Conservation (phyloP, 2,113 vertebrate genomes). For the Cacatua alba region DNA sequence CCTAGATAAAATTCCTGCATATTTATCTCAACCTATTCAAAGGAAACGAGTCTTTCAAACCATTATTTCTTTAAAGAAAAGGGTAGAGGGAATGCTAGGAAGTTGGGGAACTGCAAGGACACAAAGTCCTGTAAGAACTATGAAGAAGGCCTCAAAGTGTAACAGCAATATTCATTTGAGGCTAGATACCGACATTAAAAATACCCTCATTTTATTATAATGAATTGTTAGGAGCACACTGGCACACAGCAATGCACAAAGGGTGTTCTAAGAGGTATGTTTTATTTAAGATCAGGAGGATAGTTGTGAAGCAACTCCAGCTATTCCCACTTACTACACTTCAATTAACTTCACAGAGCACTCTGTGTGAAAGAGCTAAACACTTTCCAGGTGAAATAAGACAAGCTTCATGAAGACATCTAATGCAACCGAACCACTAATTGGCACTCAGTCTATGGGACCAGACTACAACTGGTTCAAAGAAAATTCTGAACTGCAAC, state of each 20-base stretch:
- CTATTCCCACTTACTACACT: background rate
- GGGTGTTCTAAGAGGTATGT: background rate
- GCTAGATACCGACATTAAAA: background rate
- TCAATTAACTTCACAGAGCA: background rate
- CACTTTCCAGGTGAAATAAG: background rate
- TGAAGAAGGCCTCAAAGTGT: background rate
- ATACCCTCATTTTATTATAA: background rate
- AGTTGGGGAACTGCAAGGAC: background rate
- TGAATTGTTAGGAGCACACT: background rate
- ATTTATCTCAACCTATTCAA: background rate
- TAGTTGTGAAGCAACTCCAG: background rate
- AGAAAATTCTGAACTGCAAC: background rate
- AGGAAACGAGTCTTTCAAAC: background rate
- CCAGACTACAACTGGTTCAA: background rate
- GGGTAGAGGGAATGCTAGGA: fast-evolving
- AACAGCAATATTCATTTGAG: background rate
- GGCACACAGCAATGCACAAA: background rate
- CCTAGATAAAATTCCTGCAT: background rate
- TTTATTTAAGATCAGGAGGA: background rate
- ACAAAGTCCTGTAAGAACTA: background rate
- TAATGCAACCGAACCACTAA: background rate
- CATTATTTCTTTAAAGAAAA: background rate
- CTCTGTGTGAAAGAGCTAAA: background rate
- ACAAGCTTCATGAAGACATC: background rate
- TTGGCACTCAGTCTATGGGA: background rate